These are phyloP conservation scores for Anguilla pacifica DNA, from an alignment of 2,797 vertebrate species.

Conservation along the genomic window DNA sequence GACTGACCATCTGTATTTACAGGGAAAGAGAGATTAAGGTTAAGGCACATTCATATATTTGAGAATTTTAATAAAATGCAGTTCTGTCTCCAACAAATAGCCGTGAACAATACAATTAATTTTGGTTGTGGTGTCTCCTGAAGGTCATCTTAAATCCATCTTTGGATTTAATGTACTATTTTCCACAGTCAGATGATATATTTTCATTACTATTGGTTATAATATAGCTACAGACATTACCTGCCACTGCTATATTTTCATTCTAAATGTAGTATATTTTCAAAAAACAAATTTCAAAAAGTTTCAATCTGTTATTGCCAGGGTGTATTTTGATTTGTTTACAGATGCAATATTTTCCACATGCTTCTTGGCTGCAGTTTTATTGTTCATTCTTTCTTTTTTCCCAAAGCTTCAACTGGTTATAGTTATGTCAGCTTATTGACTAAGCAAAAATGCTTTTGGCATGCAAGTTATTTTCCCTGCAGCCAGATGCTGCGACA, in stretches of 20 bases:
- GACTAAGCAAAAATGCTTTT: background rate
- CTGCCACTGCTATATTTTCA: no score
- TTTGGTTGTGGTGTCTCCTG: background rate
- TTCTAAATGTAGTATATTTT: background rate
- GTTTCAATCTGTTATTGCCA: background rate
- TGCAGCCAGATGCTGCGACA: background rate
- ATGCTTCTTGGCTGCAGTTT: background rate
- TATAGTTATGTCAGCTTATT: background rate
- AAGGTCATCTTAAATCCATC: background rate
- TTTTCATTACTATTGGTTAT: background rate
- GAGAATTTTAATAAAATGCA: background rate
- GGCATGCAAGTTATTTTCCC: background rate
- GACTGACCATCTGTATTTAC: constrained; percentile 84
- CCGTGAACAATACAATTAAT: background rate
- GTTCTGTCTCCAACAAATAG: background rate
- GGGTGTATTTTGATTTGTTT: background rate
- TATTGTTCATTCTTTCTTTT: background rate
- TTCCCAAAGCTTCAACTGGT: background rate
- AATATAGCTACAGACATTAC: background rate
- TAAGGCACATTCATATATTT: background rate
- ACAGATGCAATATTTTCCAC: background rate
- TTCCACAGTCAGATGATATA: background rate
- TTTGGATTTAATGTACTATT: background rate
- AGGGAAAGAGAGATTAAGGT: background rate
- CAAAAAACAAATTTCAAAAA: background rate